Conservation (phyloP, 2,888 invertebrate genomes). For the Drosophila putrida region DNA sequence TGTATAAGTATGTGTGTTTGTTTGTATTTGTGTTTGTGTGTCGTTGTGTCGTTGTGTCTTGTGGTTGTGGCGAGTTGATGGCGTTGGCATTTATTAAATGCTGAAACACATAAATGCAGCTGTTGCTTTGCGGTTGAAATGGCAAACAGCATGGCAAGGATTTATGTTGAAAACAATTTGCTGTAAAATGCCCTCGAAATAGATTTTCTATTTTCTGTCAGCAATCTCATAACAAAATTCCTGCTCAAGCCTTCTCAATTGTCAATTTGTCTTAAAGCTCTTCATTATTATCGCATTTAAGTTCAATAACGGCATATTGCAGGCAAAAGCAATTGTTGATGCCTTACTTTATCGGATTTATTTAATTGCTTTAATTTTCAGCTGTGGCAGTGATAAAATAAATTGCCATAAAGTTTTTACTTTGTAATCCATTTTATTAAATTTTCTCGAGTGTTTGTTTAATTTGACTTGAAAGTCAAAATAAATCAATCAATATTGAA, state of each 20-base stretch:
- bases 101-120: constrained; percentile 39
- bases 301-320: background rate
- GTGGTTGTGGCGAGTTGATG: constrained; percentile 50
- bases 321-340: constrained; percentile 2
- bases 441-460: background rate
- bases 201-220: background rate
- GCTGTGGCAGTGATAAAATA: background rate
- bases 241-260: background rate
- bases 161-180: constrained; percentile 10
- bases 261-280: background rate
- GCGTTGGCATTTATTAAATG: constrained; percentile 56
- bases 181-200: constrained; percentile 11
- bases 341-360: constrained; percentile 1
- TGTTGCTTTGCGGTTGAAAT: constrained; percentile 42
- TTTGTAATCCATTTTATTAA: constrained; percentile 2
- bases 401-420: background rate
- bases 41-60: constrained; percentile 33
- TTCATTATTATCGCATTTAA: constrained; percentile 1
- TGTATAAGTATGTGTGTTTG: constrained; percentile 17
- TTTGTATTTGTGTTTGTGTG: constrained; percentile 4
- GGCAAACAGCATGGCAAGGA: constrained; percentile 20
- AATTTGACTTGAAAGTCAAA: no score
- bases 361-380: constrained; percentile 6
- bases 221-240: background rate
- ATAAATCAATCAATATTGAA: no score